phyloP scores from a whole-genome alignment of 2,888 invertebrate species.

The Tipula confusa region DNA sequence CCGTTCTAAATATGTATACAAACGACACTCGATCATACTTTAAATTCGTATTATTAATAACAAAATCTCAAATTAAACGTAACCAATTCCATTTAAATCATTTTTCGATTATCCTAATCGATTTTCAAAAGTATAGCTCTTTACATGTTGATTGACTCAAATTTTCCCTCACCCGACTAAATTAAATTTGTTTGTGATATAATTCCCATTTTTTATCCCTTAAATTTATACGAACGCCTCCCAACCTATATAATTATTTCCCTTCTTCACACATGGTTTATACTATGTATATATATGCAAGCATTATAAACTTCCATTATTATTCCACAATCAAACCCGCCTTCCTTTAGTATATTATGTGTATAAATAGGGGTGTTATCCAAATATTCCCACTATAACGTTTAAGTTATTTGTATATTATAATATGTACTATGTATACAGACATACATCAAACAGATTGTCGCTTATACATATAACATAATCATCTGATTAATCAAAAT shows the following conservation, averaged over 20 bases:
- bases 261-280: not conserved
- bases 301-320: not conserved
- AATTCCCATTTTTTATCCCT: not conserved
- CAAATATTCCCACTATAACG: not conserved
- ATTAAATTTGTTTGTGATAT: no score
- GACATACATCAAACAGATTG: conserved; percentile 20
- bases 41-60: no score
- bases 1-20: no score
- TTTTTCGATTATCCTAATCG: not conserved
- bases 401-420: not conserved
- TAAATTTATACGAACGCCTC: not conserved
- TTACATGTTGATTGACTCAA: not conserved
- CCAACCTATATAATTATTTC: not conserved
- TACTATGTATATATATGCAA: not conserved
- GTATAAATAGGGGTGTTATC: not conserved
- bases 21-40: no score
- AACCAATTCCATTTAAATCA: no score
- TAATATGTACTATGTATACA: not conserved
- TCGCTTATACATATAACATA: not conserved
- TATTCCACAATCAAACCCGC: not conserved
- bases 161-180: no score
- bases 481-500: conserved; percentile 5
- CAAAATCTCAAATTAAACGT: no score
- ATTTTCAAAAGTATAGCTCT: not conserved
- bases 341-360: not conserved